These are phyloP conservation scores for Neotoxoptera formosana DNA, from an alignment of 1,140 invertebrate genomes.

Conservation along the genomic window DNA sequence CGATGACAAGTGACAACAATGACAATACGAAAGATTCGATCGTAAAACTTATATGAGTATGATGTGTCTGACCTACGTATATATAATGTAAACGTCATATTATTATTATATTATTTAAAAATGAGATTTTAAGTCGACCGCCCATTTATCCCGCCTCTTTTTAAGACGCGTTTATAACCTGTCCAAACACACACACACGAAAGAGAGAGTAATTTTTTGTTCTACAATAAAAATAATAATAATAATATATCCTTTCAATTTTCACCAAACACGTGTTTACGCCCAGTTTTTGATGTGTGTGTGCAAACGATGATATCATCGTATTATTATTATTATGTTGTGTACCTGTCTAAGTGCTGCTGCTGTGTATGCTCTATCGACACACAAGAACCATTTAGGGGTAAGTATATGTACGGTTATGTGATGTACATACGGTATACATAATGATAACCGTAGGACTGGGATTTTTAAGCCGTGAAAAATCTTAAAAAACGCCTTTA, in stretches of 20 bases:
- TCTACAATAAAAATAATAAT: not conserved
- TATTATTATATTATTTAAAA: not conserved
- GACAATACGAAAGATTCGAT: not conserved
- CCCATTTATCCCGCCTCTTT: conserved; percentile 23
- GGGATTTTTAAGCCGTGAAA: too few species aligned
- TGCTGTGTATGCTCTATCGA: not conserved
- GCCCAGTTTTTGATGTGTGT: not conserved
- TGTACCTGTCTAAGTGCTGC: not conserved
- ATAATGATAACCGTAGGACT: too few species aligned
- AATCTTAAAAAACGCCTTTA: too few species aligned
- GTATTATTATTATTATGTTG: not conserved
- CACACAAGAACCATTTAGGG: not conserved
- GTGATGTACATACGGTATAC: too few species aligned
- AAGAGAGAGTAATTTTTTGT: not conserved
- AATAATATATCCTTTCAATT: conserved; percentile 14
- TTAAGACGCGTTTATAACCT: not conserved
- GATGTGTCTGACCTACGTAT: not conserved
- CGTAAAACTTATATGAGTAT: not conserved
- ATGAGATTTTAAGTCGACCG: not conserved
- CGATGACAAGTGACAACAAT: conserved; percentile 3
- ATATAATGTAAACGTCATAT: not conserved
- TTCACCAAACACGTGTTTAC: not conserved
- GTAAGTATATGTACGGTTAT: not conserved
- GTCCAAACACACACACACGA: not conserved
- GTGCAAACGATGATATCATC: not conserved